A percentile compares a stretch with the other conserved stretches of the same genome.
These are phyloP conservation scores for Cinclus mexicanus DNA, from an alignment of 2,113 vertebrate species.

Conservation along the genomic window DNA sequence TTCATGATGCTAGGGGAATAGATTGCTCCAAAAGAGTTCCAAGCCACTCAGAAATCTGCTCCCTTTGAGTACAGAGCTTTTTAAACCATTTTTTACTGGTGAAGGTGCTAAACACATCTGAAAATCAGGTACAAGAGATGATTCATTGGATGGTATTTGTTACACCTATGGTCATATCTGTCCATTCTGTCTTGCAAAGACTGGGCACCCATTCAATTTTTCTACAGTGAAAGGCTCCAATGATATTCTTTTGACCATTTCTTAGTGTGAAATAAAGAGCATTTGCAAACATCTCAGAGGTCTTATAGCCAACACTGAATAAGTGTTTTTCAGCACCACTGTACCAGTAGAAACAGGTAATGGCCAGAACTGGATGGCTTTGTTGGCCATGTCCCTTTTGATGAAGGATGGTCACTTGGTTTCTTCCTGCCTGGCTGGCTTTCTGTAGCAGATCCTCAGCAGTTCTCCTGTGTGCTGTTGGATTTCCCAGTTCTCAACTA, in stretches of 20 bases:
- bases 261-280: background rate
- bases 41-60: background rate
- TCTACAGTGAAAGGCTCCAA: background rate
- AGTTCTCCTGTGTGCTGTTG: background rate
- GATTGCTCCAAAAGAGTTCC: background rate
- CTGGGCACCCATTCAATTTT: background rate
- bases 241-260: background rate
- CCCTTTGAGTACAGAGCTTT: background rate
- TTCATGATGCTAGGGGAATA: background rate
- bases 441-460: background rate
- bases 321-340: background rate
- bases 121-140: background rate
- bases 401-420: background rate
- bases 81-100: background rate
- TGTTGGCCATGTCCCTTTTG: fast-evolving
- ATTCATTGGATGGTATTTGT: background rate
- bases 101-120: background rate
- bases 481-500: background rate
- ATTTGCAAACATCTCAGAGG: background rate
- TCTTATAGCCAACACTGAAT: background rate
- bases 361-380: background rate
- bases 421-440: background rate
- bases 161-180: background rate
- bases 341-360: background rate
- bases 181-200: background rate